Evolutionary conservation across 2,888 invertebrate species (phyloP).

Genomic region (Glyphotaelius pellucidus): DNA sequence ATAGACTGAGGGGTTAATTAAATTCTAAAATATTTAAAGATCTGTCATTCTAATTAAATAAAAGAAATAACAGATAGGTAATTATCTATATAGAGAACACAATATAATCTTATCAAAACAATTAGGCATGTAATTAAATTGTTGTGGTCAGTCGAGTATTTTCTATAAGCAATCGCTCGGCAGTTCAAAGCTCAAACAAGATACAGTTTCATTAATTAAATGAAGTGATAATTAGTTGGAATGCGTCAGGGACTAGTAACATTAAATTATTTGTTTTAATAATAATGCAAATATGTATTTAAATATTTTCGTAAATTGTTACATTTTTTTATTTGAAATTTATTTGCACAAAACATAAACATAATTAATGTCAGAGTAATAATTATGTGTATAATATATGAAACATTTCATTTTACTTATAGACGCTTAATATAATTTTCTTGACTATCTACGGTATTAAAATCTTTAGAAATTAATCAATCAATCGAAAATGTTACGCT

Average conservation of each 20-base stretch:
- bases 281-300: not conserved
- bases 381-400: no score
- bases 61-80: not conserved
- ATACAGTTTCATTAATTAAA: slow-evolving; percentile 53
- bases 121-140: slow-evolving; percentile 48
- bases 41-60: not conserved
- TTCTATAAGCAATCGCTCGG: not conserved
- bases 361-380: no score
- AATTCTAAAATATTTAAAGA: not conserved
- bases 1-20: no score
- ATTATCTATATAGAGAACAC: not conserved
- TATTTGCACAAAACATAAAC: no score
- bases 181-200: slow-evolving; percentile 34
- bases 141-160: slow-evolving; percentile 12
- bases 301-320: not conserved
- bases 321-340: no score
- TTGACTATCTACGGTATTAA: not conserved
- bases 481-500: not conserved
- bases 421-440: not conserved
- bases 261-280: not conserved
- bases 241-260: slow-evolving; percentile 39
- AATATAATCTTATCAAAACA: slow-evolving; percentile 32
- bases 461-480: not conserved
- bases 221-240: slow-evolving; percentile 45
- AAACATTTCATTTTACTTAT: no score